Evolutionary conservation across 2,888 invertebrate species (phyloP).

Genomic region (Macroteleia sp.): DNA sequence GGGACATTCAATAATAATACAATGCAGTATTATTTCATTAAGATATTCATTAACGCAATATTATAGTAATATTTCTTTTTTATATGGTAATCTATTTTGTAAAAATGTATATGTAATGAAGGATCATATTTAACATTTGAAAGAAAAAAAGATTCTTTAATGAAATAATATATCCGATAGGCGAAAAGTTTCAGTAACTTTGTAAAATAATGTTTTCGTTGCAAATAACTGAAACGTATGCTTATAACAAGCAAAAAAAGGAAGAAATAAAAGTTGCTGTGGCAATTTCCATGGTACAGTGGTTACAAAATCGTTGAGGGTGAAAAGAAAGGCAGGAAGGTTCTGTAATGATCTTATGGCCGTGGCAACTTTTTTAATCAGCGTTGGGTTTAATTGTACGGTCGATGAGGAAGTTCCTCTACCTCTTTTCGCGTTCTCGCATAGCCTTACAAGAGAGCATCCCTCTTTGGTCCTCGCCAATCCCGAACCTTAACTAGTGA

Average conservation of each 20-base stretch:
- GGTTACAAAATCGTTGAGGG: conserved; percentile 69
- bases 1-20: no score
- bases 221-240: neutral
- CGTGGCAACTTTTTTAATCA: conserved; percentile 83
- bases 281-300: conserved; percentile 58
- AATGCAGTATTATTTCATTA: no score
- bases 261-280: conserved; percentile 51
- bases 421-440: conserved; percentile 64
- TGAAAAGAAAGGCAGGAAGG: conserved; percentile 70
- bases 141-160: no score
- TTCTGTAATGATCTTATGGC: conserved; percentile 82
- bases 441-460: conserved; percentile 64
- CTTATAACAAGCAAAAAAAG: conserved; percentile 17
- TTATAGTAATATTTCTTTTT: no score
- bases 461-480: conserved; percentile 69
- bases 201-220: no score
- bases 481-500: conserved; percentile 67
- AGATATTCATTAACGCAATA: no score
- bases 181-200: no score
- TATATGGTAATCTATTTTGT: no score
- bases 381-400: conserved; percentile 83
- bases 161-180: no score
- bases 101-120: no score
- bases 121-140: no score
- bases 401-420: conserved; percentile 81